Percentiles rank a stretch among this genome's conserved stretches.
These are phyloP conservation scores for Siniperca chuatsi DNA, from an alignment of 2,113 vertebrate species.

Conservation along the genomic window DNA sequence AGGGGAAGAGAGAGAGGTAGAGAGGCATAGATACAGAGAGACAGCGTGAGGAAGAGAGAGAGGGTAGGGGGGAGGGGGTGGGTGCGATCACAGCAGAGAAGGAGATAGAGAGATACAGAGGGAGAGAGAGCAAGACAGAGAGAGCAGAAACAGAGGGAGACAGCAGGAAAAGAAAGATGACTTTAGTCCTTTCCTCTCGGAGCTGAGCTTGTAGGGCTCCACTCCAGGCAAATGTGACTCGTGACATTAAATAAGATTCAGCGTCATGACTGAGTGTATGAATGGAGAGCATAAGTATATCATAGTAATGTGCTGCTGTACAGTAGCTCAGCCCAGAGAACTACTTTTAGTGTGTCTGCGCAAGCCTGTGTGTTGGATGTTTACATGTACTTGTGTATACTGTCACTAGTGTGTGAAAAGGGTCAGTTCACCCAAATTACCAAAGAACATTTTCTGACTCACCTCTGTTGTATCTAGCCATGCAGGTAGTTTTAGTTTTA, in stretches of 20 bases:
- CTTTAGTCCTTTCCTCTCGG: conserved; percentile 51
- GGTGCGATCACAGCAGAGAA: conserved; percentile 39
- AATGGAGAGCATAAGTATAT: conserved; percentile 63
- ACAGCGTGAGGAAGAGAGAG: not conserved
- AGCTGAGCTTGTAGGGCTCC: conserved; percentile 56
- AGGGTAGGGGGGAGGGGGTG: not conserved
- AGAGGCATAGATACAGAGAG: conserved; percentile 23
- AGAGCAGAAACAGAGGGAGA: conserved; percentile 39
- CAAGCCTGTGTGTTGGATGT: conserved; percentile 9
- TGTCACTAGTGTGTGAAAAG: not conserved
- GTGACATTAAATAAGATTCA: conserved; percentile 72
- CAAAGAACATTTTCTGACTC: not conserved
- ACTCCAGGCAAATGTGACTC: conserved; percentile 67
- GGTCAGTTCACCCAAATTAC: not conserved
- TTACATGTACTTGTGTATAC: not conserved
- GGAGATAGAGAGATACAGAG: conserved; percentile 58
- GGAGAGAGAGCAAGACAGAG: not conserved
- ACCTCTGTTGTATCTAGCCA: not conserved
- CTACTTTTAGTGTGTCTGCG: conserved; percentile 18
- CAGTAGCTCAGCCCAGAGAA: conserved; percentile 44
- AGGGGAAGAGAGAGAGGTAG: conserved; percentile 47
- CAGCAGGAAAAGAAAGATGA: conserved; percentile 61
- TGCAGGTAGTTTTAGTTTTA: not conserved
- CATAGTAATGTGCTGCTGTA: conserved; percentile 59
- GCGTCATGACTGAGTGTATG: conserved; percentile 59